Conservation (phyloP, 1,140 invertebrate species). For the Lucilia cuprina region DNA sequence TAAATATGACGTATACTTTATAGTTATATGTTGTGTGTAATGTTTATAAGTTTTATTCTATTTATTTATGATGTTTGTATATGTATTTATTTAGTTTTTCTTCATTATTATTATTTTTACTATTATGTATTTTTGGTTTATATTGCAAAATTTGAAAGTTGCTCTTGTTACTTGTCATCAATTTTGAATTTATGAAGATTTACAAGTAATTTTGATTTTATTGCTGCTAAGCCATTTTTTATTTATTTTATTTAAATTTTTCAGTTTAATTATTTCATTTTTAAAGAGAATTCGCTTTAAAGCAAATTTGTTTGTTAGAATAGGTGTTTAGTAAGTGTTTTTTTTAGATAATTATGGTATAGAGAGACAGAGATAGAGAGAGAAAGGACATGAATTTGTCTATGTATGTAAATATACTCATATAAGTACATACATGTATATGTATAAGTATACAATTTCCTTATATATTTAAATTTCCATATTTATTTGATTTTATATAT, state of each 20-base stretch:
- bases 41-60: not conserved
- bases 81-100: not conserved
- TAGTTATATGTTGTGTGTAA: too few species aligned
- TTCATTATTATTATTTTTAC: not conserved
- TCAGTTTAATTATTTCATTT: too few species aligned
- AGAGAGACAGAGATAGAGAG: too few species aligned
- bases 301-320: too few species aligned
- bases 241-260: too few species aligned
- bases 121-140: not conserved
- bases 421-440: not conserved
- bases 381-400: too few species aligned
- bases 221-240: conserved; percentile 57
- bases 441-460: conserved; percentile 40
- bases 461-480: not conserved
- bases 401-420: too few species aligned
- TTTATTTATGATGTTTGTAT: not conserved
- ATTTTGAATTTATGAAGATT: conserved; percentile 10
- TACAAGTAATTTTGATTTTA: conserved; percentile 56
- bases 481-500: conserved; percentile 36
- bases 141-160: not conserved
- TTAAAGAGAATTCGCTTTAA: too few species aligned
- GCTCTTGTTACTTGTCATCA: not conserved
- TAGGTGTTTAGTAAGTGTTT: too few species aligned
- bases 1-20: too few species aligned
- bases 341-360: too few species aligned